Evolutionary conservation across 2,888 invertebrate genomes (phyloP).

Genomic region (Agrotis segetum): DNA sequence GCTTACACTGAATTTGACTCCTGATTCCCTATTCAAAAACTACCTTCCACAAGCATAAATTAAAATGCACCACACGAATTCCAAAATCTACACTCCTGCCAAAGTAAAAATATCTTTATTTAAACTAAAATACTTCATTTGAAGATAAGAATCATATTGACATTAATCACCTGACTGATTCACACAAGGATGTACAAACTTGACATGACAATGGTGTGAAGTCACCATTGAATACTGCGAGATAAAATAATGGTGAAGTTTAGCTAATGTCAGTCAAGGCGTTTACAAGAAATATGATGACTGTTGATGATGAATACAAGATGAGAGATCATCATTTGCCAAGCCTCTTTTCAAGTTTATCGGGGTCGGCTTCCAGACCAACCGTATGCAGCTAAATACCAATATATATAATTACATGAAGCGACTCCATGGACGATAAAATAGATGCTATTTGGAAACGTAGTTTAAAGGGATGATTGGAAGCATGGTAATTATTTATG

Average conservation of each 20-base stretch:
- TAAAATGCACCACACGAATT: neutral
- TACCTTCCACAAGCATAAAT: no score
- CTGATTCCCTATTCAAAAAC: no score
- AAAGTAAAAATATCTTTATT: neutral
- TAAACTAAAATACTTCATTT: slow-evolving; percentile 10
- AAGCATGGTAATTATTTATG: no score
- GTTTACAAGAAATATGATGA: slow-evolving; percentile 13
- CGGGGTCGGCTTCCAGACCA: no score
- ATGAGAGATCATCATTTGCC: neutral
- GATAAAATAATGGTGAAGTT: slow-evolving; percentile 29
- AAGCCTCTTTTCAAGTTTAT: no score
- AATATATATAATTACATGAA: no score
- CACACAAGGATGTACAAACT: slow-evolving; percentile 53
- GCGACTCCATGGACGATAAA: no score
- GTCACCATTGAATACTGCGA: slow-evolving; percentile 36
- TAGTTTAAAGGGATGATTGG: no score
- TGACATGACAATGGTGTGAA: slow-evolving; percentile 54
- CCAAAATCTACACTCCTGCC: neutral
- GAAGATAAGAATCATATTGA: slow-evolving; percentile 35
- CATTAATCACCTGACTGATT: slow-evolving; percentile 50
- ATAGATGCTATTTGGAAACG: no score
- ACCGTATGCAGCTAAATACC: no score
- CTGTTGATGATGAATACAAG: slow-evolving; percentile 16
- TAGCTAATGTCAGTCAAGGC: neutral
- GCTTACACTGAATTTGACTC: neutral